Percentiles rank a stretch among this genome's conserved stretches.
phyloP scores from a whole-genome alignment of 2,888 invertebrate species.

The Ormyrus nitidulus region DNA sequence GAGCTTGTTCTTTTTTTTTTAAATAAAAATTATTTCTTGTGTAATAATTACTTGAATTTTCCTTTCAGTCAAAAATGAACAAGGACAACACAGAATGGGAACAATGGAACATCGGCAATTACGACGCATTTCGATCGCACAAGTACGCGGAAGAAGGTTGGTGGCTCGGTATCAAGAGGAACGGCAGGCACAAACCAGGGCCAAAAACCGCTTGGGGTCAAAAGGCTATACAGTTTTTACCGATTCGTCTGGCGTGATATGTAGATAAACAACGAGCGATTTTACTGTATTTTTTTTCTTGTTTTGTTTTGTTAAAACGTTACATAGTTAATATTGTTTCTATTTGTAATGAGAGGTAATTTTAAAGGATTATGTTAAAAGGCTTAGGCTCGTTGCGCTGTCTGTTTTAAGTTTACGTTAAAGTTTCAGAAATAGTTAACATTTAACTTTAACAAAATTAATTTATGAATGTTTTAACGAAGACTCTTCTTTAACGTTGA shows the following conservation, averaged over 20 bases:
- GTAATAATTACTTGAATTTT: background rate
- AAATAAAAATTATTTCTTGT: too few relatives aligned
- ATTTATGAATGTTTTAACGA: too few relatives aligned
- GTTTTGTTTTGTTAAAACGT: background rate
- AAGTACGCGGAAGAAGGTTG: slow-evolving; percentile 79
- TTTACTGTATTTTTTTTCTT: background rate
- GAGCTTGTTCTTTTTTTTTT: too few relatives aligned
- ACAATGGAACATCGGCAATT: slow-evolving; percentile 77
- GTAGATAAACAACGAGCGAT: background rate
- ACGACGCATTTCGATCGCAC: slow-evolving; percentile 79
- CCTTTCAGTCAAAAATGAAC: slow-evolving; percentile 73
- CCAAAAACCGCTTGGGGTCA: slow-evolving; percentile 78
- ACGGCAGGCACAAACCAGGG: slow-evolving; percentile 79
- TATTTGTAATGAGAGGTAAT: too few relatives aligned
- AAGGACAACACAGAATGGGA: slow-evolving; percentile 78
- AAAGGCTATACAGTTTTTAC: slow-evolving; percentile 79
- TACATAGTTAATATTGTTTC: too few relatives aligned
- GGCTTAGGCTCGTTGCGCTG: too few relatives aligned
- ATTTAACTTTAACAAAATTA: too few relatives aligned
- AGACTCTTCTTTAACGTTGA: too few relatives aligned
- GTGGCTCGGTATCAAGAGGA: slow-evolving; percentile 80
- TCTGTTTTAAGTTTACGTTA: too few relatives aligned
- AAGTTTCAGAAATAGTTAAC: too few relatives aligned
- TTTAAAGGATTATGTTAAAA: too few relatives aligned
- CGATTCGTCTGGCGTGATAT: slow-evolving; percentile 64